phyloP scores from a whole-genome alignment of 2,888 invertebrate species.

The Polymixis flavicincta region DNA sequence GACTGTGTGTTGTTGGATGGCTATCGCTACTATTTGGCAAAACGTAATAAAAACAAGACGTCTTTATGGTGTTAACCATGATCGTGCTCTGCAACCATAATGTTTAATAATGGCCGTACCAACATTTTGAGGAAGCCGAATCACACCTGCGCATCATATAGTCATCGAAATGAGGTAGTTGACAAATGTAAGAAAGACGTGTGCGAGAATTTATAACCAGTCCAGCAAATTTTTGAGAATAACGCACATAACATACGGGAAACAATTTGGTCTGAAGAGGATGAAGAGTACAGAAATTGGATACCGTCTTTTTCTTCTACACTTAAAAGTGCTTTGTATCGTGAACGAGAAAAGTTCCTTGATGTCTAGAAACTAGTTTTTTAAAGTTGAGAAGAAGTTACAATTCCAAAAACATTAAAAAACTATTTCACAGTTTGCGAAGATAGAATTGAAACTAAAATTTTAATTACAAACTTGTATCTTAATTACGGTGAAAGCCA shows the following conservation, averaged over 20 bases:
- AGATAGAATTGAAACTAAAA: constrained; percentile 3
- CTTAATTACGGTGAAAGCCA: constrained; percentile 12
- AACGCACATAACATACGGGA: constrained; percentile 1
- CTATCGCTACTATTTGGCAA: too few relatives aligned
- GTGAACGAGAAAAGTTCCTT: constrained; percentile 9
- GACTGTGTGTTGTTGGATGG: too few relatives aligned
- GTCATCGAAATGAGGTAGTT: too few relatives aligned
- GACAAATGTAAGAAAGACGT: background rate
- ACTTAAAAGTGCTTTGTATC: constrained; percentile 9
- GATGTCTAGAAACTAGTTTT: constrained; percentile 4
- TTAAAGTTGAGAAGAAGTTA: constrained; percentile 1
- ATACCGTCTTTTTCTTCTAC: background rate
- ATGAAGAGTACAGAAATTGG: constrained; percentile 2
- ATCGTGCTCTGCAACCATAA: too few relatives aligned
- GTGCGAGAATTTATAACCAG: too few relatives aligned
- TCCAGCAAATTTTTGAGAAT: background rate
- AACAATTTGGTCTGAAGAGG: constrained; percentile 4
- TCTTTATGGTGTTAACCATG: too few relatives aligned
- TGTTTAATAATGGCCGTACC: too few relatives aligned
- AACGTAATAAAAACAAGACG: too few relatives aligned
- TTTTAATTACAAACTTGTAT: constrained; percentile 10
- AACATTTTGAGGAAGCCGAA: too few relatives aligned
- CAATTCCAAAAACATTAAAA: background rate
- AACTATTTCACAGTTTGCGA: background rate
- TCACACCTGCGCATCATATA: too few relatives aligned